Evolutionary conservation across 1,140 invertebrate genomes (phyloP), one percentile per base, ranked within the genome.

Genomic region (Pomacea maculata): DNA sequence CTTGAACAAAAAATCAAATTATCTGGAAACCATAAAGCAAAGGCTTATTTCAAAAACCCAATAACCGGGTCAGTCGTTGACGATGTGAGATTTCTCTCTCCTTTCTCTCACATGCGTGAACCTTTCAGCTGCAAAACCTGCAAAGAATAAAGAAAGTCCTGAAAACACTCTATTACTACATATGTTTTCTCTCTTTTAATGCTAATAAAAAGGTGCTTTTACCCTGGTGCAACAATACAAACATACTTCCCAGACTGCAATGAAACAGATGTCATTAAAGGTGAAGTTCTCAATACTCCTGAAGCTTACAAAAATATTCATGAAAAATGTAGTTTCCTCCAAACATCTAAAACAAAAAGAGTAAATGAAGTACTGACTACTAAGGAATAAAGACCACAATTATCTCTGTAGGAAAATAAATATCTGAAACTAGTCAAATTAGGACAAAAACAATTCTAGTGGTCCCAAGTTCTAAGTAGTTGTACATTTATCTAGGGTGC

Each of bases 81-180:
- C 34, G 55, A 29, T 21, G 21, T 73, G 29, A n/a, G 61, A n/a
- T 11, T 70, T 9, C 29, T 9, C 29, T 57, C 75, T 77, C 52
- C 70, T 29, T 63, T 54, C 29, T 61, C 29, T 91, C 85, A 97
- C 95, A 97, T 97, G 87, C 96, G 93, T 87, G 96, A 96, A 85
- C 96, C 96, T 92, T 96, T 97, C 91, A 97, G 95, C 82, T 91
- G 90, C 80, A 91, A 88, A 65, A 90, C 89, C 90, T 91, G 83
- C 74, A 86, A 85, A 78, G 57, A 75, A 64, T 75, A 78, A 74
- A 82, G 5, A 75, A 64, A 61, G 12, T n/a, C 25, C 17, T 72
- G 61, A 64, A 75, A n/a, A 25, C 21, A 52, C 45, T 52, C 34
- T n/a, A 64, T 29, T 15, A 52, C 63, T 76, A 74, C 29, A 70